These are phyloP conservation scores for Neoniphon sammara DNA, from an alignment of 2,797 vertebrate genomes.

Conservation along the genomic window DNA sequence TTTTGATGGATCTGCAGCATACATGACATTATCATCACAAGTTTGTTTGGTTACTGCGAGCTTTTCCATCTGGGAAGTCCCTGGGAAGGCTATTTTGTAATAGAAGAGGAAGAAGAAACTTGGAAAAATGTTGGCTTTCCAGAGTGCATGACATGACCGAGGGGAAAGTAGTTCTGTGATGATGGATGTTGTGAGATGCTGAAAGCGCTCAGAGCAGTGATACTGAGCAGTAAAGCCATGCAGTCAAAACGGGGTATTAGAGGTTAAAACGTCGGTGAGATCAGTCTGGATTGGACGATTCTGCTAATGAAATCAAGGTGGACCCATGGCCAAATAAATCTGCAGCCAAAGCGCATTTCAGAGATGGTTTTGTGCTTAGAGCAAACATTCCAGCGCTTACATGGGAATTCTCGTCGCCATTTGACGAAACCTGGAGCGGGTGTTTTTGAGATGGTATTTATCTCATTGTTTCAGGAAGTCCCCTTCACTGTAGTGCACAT, in stretches of 20 bases:
- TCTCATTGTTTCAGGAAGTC: background rate
- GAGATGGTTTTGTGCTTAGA: background rate
- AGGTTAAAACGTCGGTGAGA: constrained; percentile 3
- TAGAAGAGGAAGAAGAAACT: constrained; percentile 41
- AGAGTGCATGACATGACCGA: constrained; percentile 10
- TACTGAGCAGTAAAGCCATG: constrained; percentile 2
- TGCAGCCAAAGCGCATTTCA: constrained; percentile 4
- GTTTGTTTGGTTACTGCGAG: constrained; percentile 55
- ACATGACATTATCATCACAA: constrained; percentile 20
- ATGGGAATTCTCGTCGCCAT: background rate
- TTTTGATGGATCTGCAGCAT: constrained; percentile 8
- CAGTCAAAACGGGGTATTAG: constrained; percentile 4
- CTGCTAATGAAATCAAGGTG: constrained; percentile 34
- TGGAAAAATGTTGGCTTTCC: constrained; percentile 39
- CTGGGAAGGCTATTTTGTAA: constrained; percentile 22
- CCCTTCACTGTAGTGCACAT: background rate
- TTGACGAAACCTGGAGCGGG: background rate
- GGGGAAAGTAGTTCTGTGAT: constrained; percentile 18
- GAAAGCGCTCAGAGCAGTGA: constrained; percentile 7
- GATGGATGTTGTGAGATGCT: constrained; percentile 33
- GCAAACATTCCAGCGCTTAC: background rate
- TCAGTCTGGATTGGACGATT: constrained; percentile 14
- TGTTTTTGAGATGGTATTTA: background rate
- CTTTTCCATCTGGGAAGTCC: constrained; percentile 48
- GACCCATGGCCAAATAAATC: constrained; percentile 1